These are phyloP conservation scores for Leucophenga varia DNA, from an alignment of 1,140 invertebrate genomes.

Conservation along the genomic window DNA sequence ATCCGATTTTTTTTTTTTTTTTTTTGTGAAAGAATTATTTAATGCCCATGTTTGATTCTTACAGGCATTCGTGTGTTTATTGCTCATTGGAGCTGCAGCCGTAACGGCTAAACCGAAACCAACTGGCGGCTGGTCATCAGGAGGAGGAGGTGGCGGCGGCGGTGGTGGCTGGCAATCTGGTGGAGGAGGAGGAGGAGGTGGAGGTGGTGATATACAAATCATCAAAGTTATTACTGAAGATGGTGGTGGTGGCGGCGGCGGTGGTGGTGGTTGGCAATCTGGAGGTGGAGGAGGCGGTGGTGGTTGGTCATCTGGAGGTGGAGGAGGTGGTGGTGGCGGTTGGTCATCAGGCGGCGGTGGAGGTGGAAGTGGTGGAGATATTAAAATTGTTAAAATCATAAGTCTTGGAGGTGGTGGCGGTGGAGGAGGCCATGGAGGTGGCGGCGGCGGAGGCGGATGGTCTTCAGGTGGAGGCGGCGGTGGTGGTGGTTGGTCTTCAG, in stretches of 20 bases:
- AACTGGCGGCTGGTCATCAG: constrained; percentile 26
- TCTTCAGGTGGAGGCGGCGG: constrained; percentile 33
- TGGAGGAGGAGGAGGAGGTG: constrained; percentile 16
- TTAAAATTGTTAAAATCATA: constrained; percentile 22
- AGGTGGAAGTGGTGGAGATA: constrained; percentile 15
- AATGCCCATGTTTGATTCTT: no score
- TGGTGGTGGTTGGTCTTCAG: constrained; percentile 32
- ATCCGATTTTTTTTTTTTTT: constrained; percentile 2
- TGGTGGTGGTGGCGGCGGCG: constrained; percentile 30
- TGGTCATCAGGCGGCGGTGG: constrained; percentile 7
- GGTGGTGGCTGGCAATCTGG: constrained; percentile 5
- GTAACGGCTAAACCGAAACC: constrained; percentile 47
- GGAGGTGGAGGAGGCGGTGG: no score
- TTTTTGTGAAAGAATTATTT: not conserved
- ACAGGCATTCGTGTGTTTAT: constrained; percentile 46
- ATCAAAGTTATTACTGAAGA: constrained; percentile 20
- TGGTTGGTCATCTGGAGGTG: constrained; percentile 31
- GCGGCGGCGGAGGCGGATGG: constrained; percentile 25
- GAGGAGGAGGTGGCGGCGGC: constrained; percentile 28
- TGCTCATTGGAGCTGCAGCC: constrained; percentile 42
- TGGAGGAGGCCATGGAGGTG: constrained; percentile 31
- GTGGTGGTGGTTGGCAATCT: constrained; percentile 37
- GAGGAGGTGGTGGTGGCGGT: constrained; percentile 20
- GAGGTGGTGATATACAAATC: constrained; percentile 17
- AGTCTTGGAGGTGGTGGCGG: constrained; percentile 28